Evolutionary conservation across 2,113 vertebrate genomes (phyloP), one percentile per base, ranked within the genome.

Genomic region (Lipophrys pholis): DNA sequence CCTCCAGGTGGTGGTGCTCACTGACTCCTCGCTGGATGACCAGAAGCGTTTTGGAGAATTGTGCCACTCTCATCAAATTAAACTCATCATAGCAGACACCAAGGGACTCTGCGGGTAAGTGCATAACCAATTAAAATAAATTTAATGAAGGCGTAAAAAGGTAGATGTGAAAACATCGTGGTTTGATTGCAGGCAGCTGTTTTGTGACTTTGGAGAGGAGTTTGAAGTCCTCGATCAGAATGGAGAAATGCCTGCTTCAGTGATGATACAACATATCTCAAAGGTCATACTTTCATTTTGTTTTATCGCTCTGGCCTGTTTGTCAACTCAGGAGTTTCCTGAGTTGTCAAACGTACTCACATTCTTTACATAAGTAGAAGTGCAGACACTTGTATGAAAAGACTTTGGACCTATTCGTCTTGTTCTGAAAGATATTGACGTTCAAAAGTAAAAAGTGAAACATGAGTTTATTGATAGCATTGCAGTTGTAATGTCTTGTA

Each of bases 21-120:
- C 96, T 0, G 83, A 95, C 61, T 95, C 95, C 0, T 71, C 87
- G 0, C 90, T 97, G 81, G 94, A 96, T 49, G 97, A 98, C 62
- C 97, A 98, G 89, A 90, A 91, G 55, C 66, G 2, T 0, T 0
- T 97, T 5, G 95, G 94, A 9, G 54, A 86, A 1, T 89, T 95
- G 45, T 99, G 97, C 86, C 96, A 94, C 61, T 67, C 79, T 4
- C 73, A 1, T 0, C 66, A 86, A 52, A 89, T 97, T 76, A 90
- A 76, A 83, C 95, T 97, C 40, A 88, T 98, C 12, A 93, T 96
- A 30, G 95, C 94, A 1, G 92, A 96, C 12, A 86, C 95, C 49
- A 94, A 92, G 78, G 97, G 96, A 10, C 94, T 98, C 10, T 96
- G 94, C 7, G 96, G 96, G 97, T 98, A 89, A 93, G 93, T 75